Conservation (phyloP, 2,888 invertebrate genomes). For the Sphecodes monilicornis region DNA sequence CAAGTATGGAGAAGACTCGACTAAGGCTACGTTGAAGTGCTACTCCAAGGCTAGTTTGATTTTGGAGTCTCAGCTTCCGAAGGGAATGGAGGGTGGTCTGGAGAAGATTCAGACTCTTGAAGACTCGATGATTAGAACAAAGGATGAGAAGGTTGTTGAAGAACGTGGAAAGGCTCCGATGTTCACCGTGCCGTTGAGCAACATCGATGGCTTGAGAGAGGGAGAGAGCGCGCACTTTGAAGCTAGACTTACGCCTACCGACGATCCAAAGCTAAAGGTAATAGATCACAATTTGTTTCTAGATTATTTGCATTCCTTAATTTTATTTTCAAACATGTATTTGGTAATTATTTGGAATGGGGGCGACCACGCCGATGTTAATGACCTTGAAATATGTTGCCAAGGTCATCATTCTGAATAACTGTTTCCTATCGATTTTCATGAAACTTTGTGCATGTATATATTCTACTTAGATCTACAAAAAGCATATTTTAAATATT, state of each 20-base stretch:
- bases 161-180: slow-evolving; percentile 94
- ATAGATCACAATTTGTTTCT: slow-evolving; percentile 12
- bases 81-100: slow-evolving; percentile 97
- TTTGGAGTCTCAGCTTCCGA: slow-evolving; percentile 96
- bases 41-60: slow-evolving; percentile 95
- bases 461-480: too few species aligned
- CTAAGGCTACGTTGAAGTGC: slow-evolving; percentile 94
- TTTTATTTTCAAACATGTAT: background rate
- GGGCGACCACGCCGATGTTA: too few species aligned
- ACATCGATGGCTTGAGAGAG: slow-evolving; percentile 94
- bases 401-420: too few species aligned
- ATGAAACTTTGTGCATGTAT: too few species aligned
- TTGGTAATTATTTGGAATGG: too few species aligned
- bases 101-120: slow-evolving; percentile 97
- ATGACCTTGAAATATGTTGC: too few species aligned
- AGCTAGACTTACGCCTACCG: slow-evolving; percentile 94
- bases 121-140: slow-evolving; percentile 93
- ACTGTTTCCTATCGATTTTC: too few species aligned
- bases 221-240: slow-evolving; percentile 97
- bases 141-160: slow-evolving; percentile 90
- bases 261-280: slow-evolving; percentile 94
- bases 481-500: too few species aligned
- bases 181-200: slow-evolving; percentile 95
- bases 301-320: background rate
- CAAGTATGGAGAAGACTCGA: slow-evolving; percentile 94